phyloP scores from a whole-genome alignment of 2,113 vertebrate species.

The Narcine bancroftii region DNA sequence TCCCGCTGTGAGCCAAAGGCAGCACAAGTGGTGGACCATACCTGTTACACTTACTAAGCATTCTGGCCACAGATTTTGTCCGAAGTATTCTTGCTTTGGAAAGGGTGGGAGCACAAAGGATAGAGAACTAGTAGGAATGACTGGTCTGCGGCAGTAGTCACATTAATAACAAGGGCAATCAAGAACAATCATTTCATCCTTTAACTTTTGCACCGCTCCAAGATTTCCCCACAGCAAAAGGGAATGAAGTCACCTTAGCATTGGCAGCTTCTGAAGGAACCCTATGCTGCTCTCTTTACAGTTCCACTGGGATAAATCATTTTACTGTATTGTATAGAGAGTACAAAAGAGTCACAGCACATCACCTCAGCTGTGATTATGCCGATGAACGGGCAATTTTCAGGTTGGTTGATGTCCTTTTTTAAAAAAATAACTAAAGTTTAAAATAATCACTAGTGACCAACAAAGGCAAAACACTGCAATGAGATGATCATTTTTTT shows the following conservation, averaged over 20 bases:
- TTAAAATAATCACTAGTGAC: background rate
- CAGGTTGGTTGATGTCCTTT: background rate
- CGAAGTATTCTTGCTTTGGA: background rate
- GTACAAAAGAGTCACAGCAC: background rate
- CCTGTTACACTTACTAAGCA: background rate
- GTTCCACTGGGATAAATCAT: background rate
- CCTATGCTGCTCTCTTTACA: background rate
- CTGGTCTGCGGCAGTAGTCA: background rate
- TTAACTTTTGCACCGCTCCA: background rate
- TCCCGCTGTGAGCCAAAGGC: background rate
- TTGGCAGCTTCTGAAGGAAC: background rate
- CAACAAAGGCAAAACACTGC: background rate
- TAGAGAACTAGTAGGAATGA: background rate
- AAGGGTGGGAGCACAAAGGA: background rate
- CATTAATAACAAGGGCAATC: background rate
- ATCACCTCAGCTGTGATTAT: background rate
- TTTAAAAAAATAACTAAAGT: background rate
- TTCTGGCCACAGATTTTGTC: background rate
- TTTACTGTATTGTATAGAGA: background rate
- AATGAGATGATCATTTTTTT: background rate
- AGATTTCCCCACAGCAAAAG: background rate
- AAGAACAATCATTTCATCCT: background rate
- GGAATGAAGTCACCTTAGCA: background rate
- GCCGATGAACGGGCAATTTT: background rate
- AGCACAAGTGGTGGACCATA: background rate